Evolutionary conservation across 2,888 invertebrate genomes (phyloP).

Genomic region (Halocaridina rubra): DNA sequence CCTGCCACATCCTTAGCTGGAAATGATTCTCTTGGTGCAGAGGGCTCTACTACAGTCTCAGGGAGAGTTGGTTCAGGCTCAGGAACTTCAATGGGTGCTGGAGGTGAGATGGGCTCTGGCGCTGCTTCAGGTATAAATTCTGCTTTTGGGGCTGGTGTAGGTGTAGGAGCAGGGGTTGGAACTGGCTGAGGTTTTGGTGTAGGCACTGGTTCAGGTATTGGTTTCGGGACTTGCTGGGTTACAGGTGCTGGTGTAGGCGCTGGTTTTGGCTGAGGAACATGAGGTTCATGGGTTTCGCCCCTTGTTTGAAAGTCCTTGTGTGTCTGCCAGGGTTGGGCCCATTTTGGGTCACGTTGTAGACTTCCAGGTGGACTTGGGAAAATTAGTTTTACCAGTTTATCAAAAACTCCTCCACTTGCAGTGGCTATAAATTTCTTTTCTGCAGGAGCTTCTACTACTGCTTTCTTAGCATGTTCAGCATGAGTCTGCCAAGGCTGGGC

Average conservation of each 20-base stretch:
- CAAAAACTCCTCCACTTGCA: neutral
- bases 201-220: neutral
- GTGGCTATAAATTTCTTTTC: neutral
- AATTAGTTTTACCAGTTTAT: slow-evolving; percentile 9
- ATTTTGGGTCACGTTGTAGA: slow-evolving; percentile 25
- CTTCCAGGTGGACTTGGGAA: neutral
- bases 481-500: slow-evolving; percentile 54
- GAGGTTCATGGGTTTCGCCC: neutral
- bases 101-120: neutral
- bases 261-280: neutral
- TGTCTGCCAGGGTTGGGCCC: slow-evolving; percentile 43
- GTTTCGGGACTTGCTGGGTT: neutral
- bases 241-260: neutral
- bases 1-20: slow-evolving; percentile 23
- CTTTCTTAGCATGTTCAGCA: neutral
- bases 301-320: slow-evolving; percentile 18
- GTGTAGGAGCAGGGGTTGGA: neutral
- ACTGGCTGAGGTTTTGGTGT: neutral
- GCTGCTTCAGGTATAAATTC: neutral
- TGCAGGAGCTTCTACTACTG: neutral
- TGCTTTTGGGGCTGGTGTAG: neutral
- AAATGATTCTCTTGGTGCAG: slow-evolving; percentile 16
- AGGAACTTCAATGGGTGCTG: slow-evolving; percentile 5
- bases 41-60: neutral
- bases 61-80: slow-evolving; percentile 1